Evolutionary conservation across 2,797 vertebrate species (phyloP), one percentile per base, ranked within the genome.

Genomic region (Sebastes nivosus): DNA sequence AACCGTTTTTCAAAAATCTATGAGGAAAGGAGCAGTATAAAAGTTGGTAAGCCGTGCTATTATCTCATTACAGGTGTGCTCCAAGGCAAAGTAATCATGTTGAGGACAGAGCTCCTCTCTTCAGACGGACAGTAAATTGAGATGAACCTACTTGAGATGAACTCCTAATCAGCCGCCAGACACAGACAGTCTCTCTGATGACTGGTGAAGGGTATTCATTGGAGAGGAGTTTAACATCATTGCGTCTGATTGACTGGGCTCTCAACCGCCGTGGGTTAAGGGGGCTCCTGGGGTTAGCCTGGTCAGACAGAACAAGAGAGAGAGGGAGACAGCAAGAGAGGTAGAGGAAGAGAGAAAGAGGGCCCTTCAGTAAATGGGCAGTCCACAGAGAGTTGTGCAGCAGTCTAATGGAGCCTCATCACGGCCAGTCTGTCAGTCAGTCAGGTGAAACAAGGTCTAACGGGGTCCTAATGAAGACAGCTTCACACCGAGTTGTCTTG

Each of bases 151-250:
- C 63, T 84, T 72, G 72, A 85, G 67, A 83, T 83, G 78, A 92
- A 82, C 74, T 84, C 80, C 81, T 86, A 89, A 92, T 92, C 88
- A 89, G 77, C 74, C 6, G 67, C 74, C 75, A 82, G 81, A 86
- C 87, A 83, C 60, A 72, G 77, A 78, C 88, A 67, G 69, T 84
- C 60, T 81, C 83, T 83, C 80, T 84, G 88, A 90, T 86, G 81
- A 81, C 85, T 77, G 64, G 61, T 87, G 92, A 94, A 87, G 83
- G 84, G 81, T 89, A 90, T 90, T 94, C 86, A 93, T 90, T 89
- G 90, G 91, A 92, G 89, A 88, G 84, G 72, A 87, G 87, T 93
- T 93, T 91, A 94, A 92, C 87, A 94, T 95, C 90, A 94, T 93
- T 90, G 92, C 69, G 84, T 94, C 89, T 92, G 93, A 94, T 92